A percentile compares a stretch with the other conserved stretches of the same genome.
phyloP scores from a whole-genome alignment of 2,797 vertebrate genomes.

The Peromyscus aztecus region DNA sequence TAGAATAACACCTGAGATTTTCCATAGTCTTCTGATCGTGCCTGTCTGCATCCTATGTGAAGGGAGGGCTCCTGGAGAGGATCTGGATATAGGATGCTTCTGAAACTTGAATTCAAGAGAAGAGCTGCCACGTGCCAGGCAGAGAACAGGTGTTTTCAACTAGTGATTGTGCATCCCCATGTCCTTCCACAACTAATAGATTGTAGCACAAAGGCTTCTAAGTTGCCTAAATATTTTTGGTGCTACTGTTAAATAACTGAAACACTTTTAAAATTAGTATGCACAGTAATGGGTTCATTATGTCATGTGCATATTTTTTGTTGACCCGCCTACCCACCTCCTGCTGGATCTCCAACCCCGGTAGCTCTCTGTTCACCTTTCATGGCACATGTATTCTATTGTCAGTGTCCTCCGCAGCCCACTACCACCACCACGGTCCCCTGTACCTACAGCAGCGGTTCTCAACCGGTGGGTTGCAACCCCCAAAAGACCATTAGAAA shows the following conservation, averaged over 20 bases:
- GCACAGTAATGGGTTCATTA: not conserved
- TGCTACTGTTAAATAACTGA: not conserved
- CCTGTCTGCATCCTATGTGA: not conserved
- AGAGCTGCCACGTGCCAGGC: not conserved
- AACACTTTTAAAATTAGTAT: not conserved
- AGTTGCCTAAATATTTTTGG: not conserved
- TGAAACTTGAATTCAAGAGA: not conserved
- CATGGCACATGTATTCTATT: not conserved
- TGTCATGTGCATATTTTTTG: not conserved
- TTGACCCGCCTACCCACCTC: not conserved
- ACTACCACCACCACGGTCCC: not conserved
- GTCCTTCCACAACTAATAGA: not conserved
- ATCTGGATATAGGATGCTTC: not conserved
- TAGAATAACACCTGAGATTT: not conserved
- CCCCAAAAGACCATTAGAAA: not conserved
- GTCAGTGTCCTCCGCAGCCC: fast-evolving
- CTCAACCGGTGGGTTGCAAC: not conserved
- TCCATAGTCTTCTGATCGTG: not conserved
- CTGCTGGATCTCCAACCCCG: not conserved
- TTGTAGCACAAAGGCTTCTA: not conserved
- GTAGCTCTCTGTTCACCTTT: not conserved
- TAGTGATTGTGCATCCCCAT: not conserved
- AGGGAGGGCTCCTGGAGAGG: not conserved
- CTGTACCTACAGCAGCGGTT: not conserved
- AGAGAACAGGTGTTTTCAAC: not conserved